A percentile compares a stretch with the other conserved stretches of the same genome.
Conservation (phyloP, 2,888 invertebrate genomes). For the Eledone cirrhosa region DNA sequence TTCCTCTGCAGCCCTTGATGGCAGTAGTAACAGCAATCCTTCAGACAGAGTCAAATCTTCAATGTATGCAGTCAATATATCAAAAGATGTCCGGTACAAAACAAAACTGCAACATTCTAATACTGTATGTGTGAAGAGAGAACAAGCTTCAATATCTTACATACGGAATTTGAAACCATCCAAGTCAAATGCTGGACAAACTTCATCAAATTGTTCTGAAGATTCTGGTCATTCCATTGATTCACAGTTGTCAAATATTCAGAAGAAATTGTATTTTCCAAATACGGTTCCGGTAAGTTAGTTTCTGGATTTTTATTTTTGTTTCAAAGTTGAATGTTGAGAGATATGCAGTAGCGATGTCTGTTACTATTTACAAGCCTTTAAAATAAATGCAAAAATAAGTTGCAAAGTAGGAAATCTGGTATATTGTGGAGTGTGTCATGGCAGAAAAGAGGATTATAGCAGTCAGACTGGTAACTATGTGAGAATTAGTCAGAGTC, state of each 20-base stretch:
- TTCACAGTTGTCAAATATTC: constrained; percentile 58
- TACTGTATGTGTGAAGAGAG: not conserved
- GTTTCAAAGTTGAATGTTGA: no score
- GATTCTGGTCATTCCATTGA: constrained; percentile 48
- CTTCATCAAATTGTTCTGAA: constrained; percentile 38
- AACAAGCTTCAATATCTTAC: not conserved
- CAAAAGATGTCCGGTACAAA: not conserved
- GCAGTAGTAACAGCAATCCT: not conserved
- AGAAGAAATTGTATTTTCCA: constrained; percentile 58
- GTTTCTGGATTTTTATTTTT: not conserved
- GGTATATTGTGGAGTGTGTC: no score
- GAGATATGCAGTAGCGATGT: no score
- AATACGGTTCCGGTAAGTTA: constrained; percentile 54
- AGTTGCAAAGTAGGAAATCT: no score
- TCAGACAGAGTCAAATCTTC: not conserved
- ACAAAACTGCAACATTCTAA: not conserved
- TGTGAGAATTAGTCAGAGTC: no score
- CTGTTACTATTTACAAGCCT: no score
- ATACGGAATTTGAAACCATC: not conserved
- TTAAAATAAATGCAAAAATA: no score
- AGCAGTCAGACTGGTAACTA: no score
- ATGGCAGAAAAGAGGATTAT: no score
- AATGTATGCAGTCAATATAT: not conserved
- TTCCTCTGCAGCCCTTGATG: constrained; percentile 30
- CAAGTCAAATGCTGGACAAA: not conserved